Conservation (phyloP, 2,888 invertebrate genomes). For the Spisula subtruncata region DNA sequence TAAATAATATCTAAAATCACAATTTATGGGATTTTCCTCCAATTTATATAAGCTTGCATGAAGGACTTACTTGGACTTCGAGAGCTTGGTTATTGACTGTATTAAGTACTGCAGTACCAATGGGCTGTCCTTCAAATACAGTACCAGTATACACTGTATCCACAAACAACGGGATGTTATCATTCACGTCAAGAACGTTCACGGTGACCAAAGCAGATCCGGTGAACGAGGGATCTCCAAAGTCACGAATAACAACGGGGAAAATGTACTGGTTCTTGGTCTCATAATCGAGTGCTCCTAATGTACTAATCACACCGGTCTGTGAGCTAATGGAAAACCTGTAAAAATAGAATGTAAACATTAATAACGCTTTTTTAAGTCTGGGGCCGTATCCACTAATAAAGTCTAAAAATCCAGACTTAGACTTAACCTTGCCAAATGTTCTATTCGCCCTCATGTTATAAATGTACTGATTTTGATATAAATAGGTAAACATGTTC, state of each 20-base stretch:
- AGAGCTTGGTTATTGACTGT: neutral
- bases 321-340: conserved; percentile 62
- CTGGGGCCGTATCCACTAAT: too few species aligned
- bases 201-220: conserved; percentile 72
- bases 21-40: too few species aligned
- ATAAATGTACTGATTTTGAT: too few species aligned
- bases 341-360: neutral
- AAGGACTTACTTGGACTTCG: conserved; percentile 14
- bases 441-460: too few species aligned
- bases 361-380: too few species aligned
- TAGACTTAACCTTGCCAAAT: too few species aligned
- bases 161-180: conserved; percentile 78
- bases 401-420: too few species aligned
- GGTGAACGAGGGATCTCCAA: conserved; percentile 68
- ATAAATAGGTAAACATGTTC: too few species aligned
- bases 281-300: conserved; percentile 76
- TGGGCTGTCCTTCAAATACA: conserved; percentile 74
- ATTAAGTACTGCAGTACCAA: conserved; percentile 57
- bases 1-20: too few species aligned
- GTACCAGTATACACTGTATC: conserved; percentile 65
- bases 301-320: conserved; percentile 72
- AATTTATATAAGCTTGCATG: too few species aligned
- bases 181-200: conserved; percentile 81
- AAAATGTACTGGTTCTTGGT: conserved; percentile 67
- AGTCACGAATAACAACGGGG: conserved; percentile 72